A percentile compares a stretch with the other conserved stretches of the same genome.
These are phyloP conservation scores for Siniperca chuatsi DNA, from an alignment of 2,113 vertebrate genomes.

Conservation along the genomic window DNA sequence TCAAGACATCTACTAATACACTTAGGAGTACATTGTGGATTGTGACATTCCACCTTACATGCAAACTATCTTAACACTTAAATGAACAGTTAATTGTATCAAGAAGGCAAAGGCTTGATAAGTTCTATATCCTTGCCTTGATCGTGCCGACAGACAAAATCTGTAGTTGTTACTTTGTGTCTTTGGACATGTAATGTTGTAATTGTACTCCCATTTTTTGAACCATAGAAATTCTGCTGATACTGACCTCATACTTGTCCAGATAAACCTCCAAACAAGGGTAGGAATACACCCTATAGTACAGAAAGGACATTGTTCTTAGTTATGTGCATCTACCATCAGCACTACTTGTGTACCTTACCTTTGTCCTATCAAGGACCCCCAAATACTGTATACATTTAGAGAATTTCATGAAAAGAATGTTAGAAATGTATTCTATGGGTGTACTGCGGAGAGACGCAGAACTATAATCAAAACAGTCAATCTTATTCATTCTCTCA, in stretches of 20 bases:
- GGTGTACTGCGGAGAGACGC: neutral
- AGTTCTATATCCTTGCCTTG: neutral
- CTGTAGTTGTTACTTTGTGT: neutral
- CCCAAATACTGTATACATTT: neutral
- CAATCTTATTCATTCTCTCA: neutral
- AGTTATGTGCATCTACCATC: neutral
- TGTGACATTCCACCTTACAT: neutral
- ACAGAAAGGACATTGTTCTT: constrained; percentile 44
- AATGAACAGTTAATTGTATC: neutral
- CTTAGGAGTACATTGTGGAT: neutral
- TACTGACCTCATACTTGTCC: constrained; percentile 81
- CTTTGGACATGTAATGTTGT: neutral
- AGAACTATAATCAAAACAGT: neutral
- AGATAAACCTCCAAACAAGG: constrained; percentile 85
- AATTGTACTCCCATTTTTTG: neutral
- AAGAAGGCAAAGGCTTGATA: neutral
- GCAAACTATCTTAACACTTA: neutral
- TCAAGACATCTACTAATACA: constrained; percentile 14
- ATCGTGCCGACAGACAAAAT: neutral
- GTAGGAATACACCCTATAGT: constrained; percentile 81
- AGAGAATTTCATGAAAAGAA: neutral
- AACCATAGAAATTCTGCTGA: neutral
- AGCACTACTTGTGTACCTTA: neutral
- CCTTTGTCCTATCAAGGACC: neutral
- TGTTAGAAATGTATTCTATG: neutral